Evolutionary conservation across 2,888 invertebrate genomes (phyloP), one percentile per base, ranked within the genome.

Genomic region (Lepidochitona cinerea): DNA sequence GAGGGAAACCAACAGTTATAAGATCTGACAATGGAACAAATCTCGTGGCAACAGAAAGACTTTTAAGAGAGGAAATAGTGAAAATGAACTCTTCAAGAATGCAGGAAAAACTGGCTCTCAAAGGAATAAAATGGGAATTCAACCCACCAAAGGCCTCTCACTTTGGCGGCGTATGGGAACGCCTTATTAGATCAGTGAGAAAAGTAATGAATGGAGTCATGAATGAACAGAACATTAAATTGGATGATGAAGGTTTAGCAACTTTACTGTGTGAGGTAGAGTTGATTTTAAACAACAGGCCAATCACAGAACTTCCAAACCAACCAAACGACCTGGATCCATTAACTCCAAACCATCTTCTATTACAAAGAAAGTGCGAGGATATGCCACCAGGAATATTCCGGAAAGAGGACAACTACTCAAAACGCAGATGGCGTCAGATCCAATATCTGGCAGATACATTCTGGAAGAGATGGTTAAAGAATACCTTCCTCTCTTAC

Each of bases 91-190:
- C 29, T 18, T 35, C 37, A 3, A 37, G 71, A 14, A 77, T 79
- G 33, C 18, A 37, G 12, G 37, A 76, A 12, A 41, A 59, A 49
- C 37, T 78, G 41, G 2, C 65, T n/a, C 71, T 76, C 35, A 71
- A 70, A 14, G 41, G 37, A 23, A 74, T 81, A 29, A 33, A 54
- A 12, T 81, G 77, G 76, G 53, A 72, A 32, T 79, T 77, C 37
- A 80, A 79, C 37, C 78, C 74, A 9, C 79, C 81, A 26, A n/a
- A 68, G n/a, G 74, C 68, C 0, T 76, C 73, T 2, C 79, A 80
- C 33, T 65, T 71, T 33, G 76, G 78, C 14, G 78, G 80, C 26
- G 67, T 78, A 9, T 80, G 77, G 76, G 78, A 80, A 72, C 37
- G 80, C 37, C 37, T 73, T 26, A 79, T 79, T 33, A 32, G 79